A percentile compares a stretch with the other conserved stretches of the same genome.
These are phyloP conservation scores for Climacteris rufus DNA, from an alignment of 2,113 vertebrate genomes.

Conservation along the genomic window DNA sequence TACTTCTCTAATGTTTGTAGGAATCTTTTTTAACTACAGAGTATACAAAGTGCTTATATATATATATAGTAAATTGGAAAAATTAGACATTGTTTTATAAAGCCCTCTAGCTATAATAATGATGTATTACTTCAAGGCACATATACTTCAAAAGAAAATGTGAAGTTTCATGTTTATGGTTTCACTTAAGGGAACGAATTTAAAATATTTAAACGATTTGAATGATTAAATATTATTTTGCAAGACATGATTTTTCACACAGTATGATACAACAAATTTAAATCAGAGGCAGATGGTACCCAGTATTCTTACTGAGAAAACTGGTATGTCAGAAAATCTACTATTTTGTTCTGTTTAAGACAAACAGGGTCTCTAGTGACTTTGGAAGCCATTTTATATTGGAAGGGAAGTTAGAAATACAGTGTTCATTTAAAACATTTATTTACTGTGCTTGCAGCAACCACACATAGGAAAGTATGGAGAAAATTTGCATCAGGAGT, in stretches of 20 bases:
- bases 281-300: not conserved
- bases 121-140: not conserved
- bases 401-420: not conserved
- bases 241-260: not conserved
- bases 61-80: not conserved
- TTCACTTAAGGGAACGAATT: not conserved
- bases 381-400: not conserved
- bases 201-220: not conserved
- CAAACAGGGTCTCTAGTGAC: not conserved
- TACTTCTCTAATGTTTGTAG: not conserved
- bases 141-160: not conserved
- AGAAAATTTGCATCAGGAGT: not conserved
- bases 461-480: not conserved
- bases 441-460: not conserved
- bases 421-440: not conserved
- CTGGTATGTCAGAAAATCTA: not conserved
- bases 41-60: not conserved
- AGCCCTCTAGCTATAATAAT: not conserved
- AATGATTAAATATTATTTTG: not conserved
- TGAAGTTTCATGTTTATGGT: not conserved
- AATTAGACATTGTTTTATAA: not conserved
- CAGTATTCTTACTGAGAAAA: not conserved
- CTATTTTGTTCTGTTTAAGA: not conserved
- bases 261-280: not conserved
- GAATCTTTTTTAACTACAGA: not conserved